Conservation (phyloP, 2,113 vertebrate genomes). For the Neofelis nebulosa region DNA sequence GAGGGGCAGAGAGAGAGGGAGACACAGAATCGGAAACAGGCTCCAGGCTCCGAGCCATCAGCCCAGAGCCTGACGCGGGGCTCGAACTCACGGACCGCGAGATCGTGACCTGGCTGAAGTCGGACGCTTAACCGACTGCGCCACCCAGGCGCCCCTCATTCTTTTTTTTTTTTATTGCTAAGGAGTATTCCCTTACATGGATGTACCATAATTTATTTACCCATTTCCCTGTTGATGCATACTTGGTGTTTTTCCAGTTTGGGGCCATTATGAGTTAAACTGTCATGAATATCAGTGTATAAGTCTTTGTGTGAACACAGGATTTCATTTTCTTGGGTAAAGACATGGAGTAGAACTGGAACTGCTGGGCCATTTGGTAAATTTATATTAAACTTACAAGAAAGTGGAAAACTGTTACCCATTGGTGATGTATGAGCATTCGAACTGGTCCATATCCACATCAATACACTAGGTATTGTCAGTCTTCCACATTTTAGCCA, state of each 20-base stretch:
- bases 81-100: too few relatives aligned
- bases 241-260: neutral
- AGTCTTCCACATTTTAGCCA: neutral
- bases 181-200: neutral
- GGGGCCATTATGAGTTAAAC: neutral
- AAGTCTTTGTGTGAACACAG: neutral
- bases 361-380: neutral
- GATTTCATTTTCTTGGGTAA: neutral
- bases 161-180: slow-evolving; percentile 28
- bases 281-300: neutral
- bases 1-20: too few relatives aligned
- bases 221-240: neutral
- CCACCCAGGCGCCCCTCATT: too few relatives aligned
- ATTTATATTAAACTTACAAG: neutral
- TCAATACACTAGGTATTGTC: neutral
- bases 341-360: neutral
- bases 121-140: too few relatives aligned
- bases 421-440: neutral
- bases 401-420: neutral
- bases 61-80: too few relatives aligned
- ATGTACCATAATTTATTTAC: neutral
- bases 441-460: neutral
- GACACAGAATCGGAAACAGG: too few relatives aligned
- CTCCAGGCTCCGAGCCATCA: too few relatives aligned
- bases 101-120: too few relatives aligned